These are phyloP conservation scores for Resseliella maxima DNA, from an alignment of 2,888 invertebrate species.

Conservation along the genomic window DNA sequence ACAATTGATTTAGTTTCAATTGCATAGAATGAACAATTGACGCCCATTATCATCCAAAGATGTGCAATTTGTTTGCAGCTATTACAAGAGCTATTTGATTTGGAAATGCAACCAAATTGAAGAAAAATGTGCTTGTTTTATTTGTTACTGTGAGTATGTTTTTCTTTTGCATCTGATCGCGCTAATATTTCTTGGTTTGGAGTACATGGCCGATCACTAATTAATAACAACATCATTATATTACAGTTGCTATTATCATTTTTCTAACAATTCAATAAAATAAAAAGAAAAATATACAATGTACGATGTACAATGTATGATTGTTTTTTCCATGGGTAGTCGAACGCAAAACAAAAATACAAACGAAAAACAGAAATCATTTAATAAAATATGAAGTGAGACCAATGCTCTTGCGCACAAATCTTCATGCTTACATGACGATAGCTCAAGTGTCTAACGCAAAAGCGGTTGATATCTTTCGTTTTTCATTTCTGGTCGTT, in stretches of 20 bases:
- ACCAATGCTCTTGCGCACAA: neutral
- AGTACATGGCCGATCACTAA: constrained; percentile 36
- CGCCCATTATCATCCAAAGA: no score
- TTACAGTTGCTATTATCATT: constrained; percentile 28
- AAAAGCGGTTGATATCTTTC: neutral
- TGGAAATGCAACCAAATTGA: neutral
- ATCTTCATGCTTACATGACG: neutral
- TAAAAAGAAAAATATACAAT: neutral
- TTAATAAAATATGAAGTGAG: neutral
- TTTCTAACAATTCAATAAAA: constrained; percentile 10
- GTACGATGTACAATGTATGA: neutral
- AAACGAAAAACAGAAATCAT: neutral
- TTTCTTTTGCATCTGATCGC: neutral
- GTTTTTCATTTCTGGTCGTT: neutral
- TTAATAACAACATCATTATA: constrained; percentile 36
- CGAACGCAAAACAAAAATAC: neutral
- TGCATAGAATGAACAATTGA: no score
- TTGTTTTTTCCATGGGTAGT: constrained; percentile 1
- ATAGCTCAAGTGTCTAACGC: neutral
- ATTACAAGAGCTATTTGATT: no score
- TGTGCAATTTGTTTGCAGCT: no score
- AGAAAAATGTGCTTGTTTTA: constrained; percentile 1
- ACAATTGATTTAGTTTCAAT: no score
- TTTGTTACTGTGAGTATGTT: neutral
- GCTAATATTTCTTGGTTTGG: neutral